Percentiles rank a stretch among this genome's conserved stretches.
Evolutionary conservation across 2,797 vertebrate species (phyloP).

Genomic region (Cheirogaleus major): DNA sequence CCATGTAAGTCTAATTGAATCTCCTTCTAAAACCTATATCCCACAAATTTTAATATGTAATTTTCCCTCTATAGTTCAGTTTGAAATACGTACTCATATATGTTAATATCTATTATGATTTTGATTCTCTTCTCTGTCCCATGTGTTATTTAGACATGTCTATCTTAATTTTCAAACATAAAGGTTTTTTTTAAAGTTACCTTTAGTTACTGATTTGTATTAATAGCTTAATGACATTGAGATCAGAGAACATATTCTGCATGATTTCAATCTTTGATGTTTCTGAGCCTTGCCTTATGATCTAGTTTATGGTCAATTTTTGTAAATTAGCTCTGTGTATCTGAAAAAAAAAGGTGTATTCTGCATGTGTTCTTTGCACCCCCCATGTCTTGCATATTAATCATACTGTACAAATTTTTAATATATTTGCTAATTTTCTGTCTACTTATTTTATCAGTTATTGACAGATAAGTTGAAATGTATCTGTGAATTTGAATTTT

Average conservation of each 20-base stretch:
- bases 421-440: not conserved
- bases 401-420: not conserved
- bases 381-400: no score
- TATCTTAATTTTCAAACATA: not conserved
- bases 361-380: not conserved
- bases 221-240: not conserved
- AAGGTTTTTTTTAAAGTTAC: not conserved
- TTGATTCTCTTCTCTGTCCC: not conserved
- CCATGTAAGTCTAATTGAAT: not conserved
- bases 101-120: not conserved
- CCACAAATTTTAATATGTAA: not conserved
- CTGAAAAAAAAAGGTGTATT: not conserved
- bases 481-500: not conserved
- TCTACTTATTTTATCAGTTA: not conserved
- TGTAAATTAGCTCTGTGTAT: not conserved
- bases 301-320: not conserved
- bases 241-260: not conserved
- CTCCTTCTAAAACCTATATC: not conserved
- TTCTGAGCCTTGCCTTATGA: not conserved
- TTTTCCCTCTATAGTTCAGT: not conserved
- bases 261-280: not conserved
- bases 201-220: not conserved
- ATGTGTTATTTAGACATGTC: not conserved
- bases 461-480: conserved; percentile 10
- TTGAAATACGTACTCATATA: not conserved